phyloP scores from a whole-genome alignment of 2,888 invertebrate genomes.

The Platycheirus rosarum region DNA sequence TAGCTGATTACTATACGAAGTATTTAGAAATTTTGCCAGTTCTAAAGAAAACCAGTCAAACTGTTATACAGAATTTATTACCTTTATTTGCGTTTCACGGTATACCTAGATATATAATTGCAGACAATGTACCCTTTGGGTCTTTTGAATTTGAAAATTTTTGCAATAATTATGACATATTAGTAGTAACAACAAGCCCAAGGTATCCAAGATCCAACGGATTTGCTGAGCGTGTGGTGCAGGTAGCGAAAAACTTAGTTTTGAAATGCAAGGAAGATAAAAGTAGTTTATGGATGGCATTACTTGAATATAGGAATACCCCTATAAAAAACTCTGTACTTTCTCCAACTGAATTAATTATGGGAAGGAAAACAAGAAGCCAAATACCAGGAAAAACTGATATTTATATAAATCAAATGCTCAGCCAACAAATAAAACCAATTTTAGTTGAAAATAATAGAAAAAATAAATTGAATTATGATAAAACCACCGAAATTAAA shows the following conservation, averaged over 20 bases:
- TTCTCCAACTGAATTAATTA: background rate
- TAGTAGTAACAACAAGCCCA: too few relatives aligned
- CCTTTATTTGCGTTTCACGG: conserved; percentile 5
- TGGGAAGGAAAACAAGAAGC: conserved; percentile 15
- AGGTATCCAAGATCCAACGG: too few relatives aligned
- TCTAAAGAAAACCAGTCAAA: conserved; percentile 36
- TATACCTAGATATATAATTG: too few relatives aligned
- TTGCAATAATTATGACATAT: too few relatives aligned
- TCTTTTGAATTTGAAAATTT: too few relatives aligned
- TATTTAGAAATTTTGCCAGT: too few relatives aligned
- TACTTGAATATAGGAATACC: conserved; percentile 11
- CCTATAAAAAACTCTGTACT: conserved; percentile 3
- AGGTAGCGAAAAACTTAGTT: too few relatives aligned
- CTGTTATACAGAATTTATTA: too few relatives aligned
- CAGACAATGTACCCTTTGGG: too few relatives aligned
- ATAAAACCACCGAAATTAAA: conserved; percentile 12
- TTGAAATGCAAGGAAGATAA: too few relatives aligned
- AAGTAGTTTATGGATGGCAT: background rate
- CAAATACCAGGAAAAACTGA: conserved; percentile 7
- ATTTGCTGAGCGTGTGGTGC: too few relatives aligned
- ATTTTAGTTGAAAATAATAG: conserved; percentile 12
- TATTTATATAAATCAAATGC: conserved; percentile 16
- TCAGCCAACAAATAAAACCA: conserved; percentile 17
- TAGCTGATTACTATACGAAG: conserved; percentile 73
- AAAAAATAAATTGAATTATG: conserved; percentile 4